Evolutionary conservation across 1,140 invertebrate species (phyloP).

Genomic region (Caenorhabditis briggsae): DNA sequence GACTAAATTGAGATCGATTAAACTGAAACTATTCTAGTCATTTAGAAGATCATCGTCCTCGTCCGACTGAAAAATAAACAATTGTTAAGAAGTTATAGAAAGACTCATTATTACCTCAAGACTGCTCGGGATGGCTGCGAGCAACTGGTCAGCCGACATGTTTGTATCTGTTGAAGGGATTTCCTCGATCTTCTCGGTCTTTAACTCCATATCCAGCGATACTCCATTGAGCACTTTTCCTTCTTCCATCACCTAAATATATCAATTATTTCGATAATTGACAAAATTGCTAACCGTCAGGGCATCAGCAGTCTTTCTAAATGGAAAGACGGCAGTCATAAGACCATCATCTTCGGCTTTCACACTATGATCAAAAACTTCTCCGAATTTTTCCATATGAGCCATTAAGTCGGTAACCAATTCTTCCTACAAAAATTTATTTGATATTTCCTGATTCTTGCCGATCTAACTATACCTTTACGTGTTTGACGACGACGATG

Average conservation of each 20-base stretch:
- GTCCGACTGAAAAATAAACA: not conserved
- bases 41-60: slow-evolving; percentile 37
- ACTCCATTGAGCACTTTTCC: slow-evolving; percentile 22
- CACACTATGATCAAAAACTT: slow-evolving; percentile 51
- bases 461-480: not conserved
- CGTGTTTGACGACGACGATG: not conserved
- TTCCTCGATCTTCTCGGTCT: slow-evolving; percentile 20
- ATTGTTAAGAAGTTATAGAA: not conserved
- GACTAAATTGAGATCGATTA: not conserved
- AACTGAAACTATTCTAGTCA: slow-evolving; percentile 9
- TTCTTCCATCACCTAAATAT: slow-evolving; percentile 6
- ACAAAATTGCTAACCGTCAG: not conserved
- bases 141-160: slow-evolving; percentile 31
- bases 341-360: slow-evolving; percentile 38
- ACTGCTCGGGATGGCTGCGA: slow-evolving; percentile 34
- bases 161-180: slow-evolving; percentile 35
- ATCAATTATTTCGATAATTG: not conserved
- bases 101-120: slow-evolving; percentile 3
- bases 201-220: slow-evolving; percentile 10
- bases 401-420: slow-evolving; percentile 48
- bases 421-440: slow-evolving; percentile 9
- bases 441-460: not conserved
- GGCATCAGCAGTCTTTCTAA: slow-evolving; percentile 22
- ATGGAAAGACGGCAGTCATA: slow-evolving; percentile 22
- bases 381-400: slow-evolving; percentile 57